phyloP scores from a whole-genome alignment of 1,140 invertebrate genomes.

The Drosophila albomicans region DNA sequence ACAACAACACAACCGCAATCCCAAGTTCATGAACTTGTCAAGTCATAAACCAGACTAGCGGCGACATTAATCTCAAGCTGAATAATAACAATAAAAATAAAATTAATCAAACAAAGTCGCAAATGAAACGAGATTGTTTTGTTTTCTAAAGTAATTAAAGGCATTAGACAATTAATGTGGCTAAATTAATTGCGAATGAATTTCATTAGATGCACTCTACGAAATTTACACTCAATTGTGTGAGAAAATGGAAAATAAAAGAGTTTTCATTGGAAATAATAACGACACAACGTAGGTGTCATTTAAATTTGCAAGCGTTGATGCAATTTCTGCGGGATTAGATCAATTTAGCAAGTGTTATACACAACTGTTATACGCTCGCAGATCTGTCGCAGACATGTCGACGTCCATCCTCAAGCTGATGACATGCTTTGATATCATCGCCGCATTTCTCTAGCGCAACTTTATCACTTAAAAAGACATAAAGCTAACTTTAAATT shows the following conservation, averaged over 20 bases:
- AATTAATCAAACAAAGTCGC: conserved; percentile 15
- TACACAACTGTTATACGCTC: conserved; percentile 4
- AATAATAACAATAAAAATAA: conserved; percentile 11
- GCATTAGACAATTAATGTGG: background rate
- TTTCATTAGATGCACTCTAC: background rate
- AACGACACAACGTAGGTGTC: conserved; percentile 17
- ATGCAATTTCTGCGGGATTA: conserved; percentile 27
- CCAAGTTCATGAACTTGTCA: conserved; percentile 37
- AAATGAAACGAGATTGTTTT: conserved; percentile 12
- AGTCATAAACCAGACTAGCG: background rate
- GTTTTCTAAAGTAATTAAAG: background rate
- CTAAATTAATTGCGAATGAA: conserved; percentile 6
- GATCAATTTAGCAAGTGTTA: conserved; percentile 27
- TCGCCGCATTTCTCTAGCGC: conserved; percentile 42
- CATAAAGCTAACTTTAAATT: conserved; percentile 69
- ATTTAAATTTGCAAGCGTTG: conserved; percentile 15
- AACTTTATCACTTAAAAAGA: conserved; percentile 73
- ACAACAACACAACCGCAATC: background rate
- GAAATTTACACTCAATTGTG: background rate
- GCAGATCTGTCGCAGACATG: conserved; percentile 5
- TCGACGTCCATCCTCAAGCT: background rate
- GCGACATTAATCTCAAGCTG: background rate
- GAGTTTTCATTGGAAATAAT: background rate
- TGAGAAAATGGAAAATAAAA: background rate
- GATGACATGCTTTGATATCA: conserved; percentile 31